Base-by-base conservation (phyloP, 2,113 vertebrate species). In the Lipotes vexillifer region DNA sequence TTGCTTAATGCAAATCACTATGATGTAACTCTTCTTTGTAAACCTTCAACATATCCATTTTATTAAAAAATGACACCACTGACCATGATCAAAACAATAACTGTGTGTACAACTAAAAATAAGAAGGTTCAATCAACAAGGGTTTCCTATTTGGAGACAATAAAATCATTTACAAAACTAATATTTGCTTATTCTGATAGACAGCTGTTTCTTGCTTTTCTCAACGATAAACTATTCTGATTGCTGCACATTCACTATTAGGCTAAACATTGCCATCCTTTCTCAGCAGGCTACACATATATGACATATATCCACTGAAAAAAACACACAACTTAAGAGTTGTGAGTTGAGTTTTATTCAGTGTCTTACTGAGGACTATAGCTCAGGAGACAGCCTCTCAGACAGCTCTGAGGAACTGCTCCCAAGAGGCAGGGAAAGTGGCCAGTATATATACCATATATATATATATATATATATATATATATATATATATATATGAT, bases 1-100 rank as follows among this genome's bases (percentile, higher is more conserved):
- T 97, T 97, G 46, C 46, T 84, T 93, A 93, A 93, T 81, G 89
- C 95, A 94, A 92, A 97, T 92, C 49, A 61, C 36, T 65, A 80
- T 69, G 63, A 82, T 38, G 8, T 46, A 96, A 95, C 86, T 94
- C 61, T 36, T 81, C 91, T 81, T 31, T n/a, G 33, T 80, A 84
- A 94, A 92, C 27, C 57, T 74, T 83, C 83, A 36, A 65, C 63
- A 49, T 25, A 36, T 83, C 74, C 41, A n/a, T 71, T 96, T 96
- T 89, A 78, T 97, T 80, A 55, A 59, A 21, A 85, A 87, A 46
- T 61, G 59, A 92, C 0, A 8, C 44, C 29, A 33, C 61, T 11
- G 61, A 57, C 31, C 55, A 95, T 10, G 46, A 69, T 78, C 89
- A 82, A 38, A 89, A 61, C 66, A 69, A 44, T 95, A 80, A 95